Base-by-base conservation (phyloP, 2,888 invertebrate species). In the Aspidapion aeneum region DNA sequence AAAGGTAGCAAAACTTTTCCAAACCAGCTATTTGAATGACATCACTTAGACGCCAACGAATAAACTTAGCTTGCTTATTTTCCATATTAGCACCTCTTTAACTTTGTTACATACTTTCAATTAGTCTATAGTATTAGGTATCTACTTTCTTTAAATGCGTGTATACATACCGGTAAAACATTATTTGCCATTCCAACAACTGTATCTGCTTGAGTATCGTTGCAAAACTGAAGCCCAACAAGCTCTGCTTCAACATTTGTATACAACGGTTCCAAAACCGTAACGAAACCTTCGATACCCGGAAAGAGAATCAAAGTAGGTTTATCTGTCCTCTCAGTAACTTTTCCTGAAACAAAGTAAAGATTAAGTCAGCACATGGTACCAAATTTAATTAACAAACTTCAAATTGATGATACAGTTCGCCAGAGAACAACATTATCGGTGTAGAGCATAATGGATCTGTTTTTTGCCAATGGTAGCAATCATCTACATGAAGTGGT, bases 241-340 rank as follows among this genome's bases (percentile, higher is more conserved):
- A 82, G 81, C 70, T 84, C 82, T 63, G 80, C 80, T 72, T 82
- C 81, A 48, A 87, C 74, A 22, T 85, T 76, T 1, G 76, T 75
- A 63, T 84, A 84, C n/a, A 88, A 72, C 0, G 83, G 81, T 70
- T 84, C 84, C 71, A 87, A 70, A 0, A 78, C 81, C 0, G 81
- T 72, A 0, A 85, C 86, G 12, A 84, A 83, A 0, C 90, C 90
- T 77, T 90, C 90, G 21, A 90, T 74, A 1, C 90, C 90, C 0
- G 90, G 90, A 67, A 90, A 77, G 70, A 89, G 78, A 73, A 87
- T 84, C 73, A 87, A 78, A 5, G 82, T 80, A 7, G 79, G 78
- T 57, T 18, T 19, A 16, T 21, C 51, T 22, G 63, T 22, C 2
- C 21, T 5, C 2, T 63, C 21, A 2, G 63, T 9, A 12, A 21